phyloP scores from a whole-genome alignment of 2,797 vertebrate genomes.

The Sparidentex hasta region DNA sequence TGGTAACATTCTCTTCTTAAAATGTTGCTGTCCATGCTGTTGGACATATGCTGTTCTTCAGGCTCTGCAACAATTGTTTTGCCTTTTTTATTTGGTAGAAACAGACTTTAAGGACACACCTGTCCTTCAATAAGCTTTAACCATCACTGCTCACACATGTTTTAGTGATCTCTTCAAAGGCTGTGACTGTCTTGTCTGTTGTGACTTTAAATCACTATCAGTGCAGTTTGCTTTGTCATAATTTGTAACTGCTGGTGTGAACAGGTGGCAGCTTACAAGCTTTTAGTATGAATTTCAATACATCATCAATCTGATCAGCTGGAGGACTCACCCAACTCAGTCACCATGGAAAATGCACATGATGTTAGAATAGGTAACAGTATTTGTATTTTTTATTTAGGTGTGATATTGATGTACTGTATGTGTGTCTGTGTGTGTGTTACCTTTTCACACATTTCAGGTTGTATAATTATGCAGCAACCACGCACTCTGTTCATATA shows the following conservation, averaged over 20 bases:
- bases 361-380: background rate
- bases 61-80: background rate
- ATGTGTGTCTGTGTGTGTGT: conserved; percentile 6
- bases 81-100: background rate
- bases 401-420: conserved; percentile 20
- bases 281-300: background rate
- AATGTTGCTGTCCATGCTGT: background rate
- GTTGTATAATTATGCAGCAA: conserved; percentile 34
- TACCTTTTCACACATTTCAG: conserved; percentile 12
- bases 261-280: background rate
- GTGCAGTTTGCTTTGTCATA: background rate
- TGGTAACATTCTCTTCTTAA: background rate
- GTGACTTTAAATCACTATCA: background rate
- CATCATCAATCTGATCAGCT: background rate
- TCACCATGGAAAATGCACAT: background rate
- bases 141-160: background rate
- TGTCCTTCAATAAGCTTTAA: background rate
- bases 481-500: conserved; percentile 41
- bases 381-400: background rate
- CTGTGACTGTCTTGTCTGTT: background rate
- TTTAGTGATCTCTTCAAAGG: background rate
- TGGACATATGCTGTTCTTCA: background rate
- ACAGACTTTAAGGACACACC: background rate
- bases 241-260: background rate
- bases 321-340: background rate